Percentiles rank a stretch among this genome's conserved stretches.
These are phyloP conservation scores for Trogon surrucura DNA, from an alignment of 2,113 vertebrate genomes.

Conservation along the genomic window DNA sequence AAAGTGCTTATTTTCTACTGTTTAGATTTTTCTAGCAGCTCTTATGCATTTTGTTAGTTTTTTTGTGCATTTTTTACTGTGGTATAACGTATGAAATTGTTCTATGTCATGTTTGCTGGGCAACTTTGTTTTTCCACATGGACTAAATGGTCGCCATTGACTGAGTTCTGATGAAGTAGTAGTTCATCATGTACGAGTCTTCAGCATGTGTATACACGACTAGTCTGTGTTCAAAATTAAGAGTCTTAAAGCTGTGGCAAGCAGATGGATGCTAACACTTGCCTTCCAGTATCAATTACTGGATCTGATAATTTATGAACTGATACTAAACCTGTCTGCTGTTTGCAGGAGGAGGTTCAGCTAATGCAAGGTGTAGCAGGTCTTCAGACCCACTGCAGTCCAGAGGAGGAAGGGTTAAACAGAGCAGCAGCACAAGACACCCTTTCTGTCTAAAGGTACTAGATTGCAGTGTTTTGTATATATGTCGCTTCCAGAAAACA, in stretches of 20 bases:
- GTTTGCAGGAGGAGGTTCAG: neutral
- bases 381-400: neutral
- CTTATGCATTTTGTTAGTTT: neutral
- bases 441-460: neutral
- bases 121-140: neutral
- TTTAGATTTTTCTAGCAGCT: slow-evolving; percentile 44
- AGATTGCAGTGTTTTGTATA: neutral
- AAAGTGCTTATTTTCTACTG: slow-evolving; percentile 57
- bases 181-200: neutral
- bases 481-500: neutral
- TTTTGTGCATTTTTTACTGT: slow-evolving; percentile 32
- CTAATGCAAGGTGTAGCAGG: neutral
- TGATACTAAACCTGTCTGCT: neutral
- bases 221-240: neutral
- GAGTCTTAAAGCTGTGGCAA: neutral
- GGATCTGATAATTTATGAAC: neutral
- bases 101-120: neutral
- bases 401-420: neutral
- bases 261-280: neutral
- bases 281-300: neutral
- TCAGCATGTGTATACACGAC: neutral
- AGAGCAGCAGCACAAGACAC: neutral
- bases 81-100: neutral
- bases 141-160: neutral
- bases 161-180: neutral